Conservation (phyloP, 1,140 invertebrate species). For the Platorchestia sp. region DNA sequence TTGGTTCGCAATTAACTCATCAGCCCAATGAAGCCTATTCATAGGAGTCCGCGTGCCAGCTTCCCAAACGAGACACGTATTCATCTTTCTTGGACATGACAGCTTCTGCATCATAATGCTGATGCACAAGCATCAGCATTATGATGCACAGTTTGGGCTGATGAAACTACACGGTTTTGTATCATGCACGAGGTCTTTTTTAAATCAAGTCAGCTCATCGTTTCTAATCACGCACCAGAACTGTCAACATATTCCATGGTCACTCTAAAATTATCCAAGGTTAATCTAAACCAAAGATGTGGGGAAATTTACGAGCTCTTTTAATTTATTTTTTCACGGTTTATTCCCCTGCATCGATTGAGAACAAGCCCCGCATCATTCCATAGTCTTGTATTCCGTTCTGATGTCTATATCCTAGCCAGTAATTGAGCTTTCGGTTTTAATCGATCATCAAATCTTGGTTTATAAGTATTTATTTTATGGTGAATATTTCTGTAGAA, state of each 20-base stretch:
- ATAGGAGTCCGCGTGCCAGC: slow-evolving; percentile 11
- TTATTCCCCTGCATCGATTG: neutral
- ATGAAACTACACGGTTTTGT: neutral
- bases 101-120: neutral
- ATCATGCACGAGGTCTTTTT: neutral
- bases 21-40: slow-evolving; percentile 36
- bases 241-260: neutral
- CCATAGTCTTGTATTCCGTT: no score
- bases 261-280: neutral
- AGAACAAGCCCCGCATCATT: no score
- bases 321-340: neutral
- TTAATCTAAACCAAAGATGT: neutral
- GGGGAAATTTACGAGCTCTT: neutral
- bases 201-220: neutral
- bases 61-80: neutral
- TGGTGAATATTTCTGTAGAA: no score
- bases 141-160: neutral
- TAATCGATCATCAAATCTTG: no score
- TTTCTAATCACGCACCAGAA: neutral
- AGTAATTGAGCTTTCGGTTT: no score
- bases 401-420: no score
- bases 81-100: neutral
- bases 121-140: neutral
- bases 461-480: no score
- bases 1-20: slow-evolving; percentile 49